Evolutionary conservation across 2,888 invertebrate species (phyloP).

Genomic region (Apotomis capreana): DNA sequence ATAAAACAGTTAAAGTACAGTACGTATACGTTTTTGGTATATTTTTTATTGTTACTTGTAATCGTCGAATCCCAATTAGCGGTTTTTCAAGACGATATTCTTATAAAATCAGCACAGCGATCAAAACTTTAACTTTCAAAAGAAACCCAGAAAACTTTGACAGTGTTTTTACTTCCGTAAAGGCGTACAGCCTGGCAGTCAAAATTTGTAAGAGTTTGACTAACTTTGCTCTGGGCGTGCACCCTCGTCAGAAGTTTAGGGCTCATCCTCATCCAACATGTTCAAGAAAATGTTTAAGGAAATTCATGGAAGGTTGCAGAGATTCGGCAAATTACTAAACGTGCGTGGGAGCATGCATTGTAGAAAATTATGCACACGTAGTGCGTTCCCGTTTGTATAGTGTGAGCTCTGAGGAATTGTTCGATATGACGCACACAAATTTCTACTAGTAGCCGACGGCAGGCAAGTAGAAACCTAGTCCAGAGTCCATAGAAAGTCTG

Average conservation of each 20-base stretch:
- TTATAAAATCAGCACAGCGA: not conserved
- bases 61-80: no score
- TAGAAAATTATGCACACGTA: not conserved
- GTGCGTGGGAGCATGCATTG: not conserved
- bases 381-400: no score
- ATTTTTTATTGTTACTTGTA: no score
- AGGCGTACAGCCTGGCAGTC: conserved; percentile 18
- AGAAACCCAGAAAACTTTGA: not conserved
- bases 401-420: no score
- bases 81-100: not conserved
- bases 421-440: no score
- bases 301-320: conserved; percentile 8
- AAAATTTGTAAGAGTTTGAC: conserved; percentile 19
- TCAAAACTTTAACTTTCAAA: conserved; percentile 3
- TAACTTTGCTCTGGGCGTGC: conserved; percentile 6
- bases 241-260: conserved; percentile 38
- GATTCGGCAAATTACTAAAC: not conserved
- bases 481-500: no score
- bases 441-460: no score
- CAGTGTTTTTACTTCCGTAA: conserved; percentile 19
- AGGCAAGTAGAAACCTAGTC: no score
- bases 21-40: no score
- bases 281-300: conserved; percentile 29
- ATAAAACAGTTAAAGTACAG: no score
- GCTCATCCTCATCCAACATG: conserved; percentile 29